Percentiles rank a stretch among this genome's conserved stretches.
Conservation (phyloP, 1,140 invertebrate species). For the Drosophila tropicalis region DNA sequence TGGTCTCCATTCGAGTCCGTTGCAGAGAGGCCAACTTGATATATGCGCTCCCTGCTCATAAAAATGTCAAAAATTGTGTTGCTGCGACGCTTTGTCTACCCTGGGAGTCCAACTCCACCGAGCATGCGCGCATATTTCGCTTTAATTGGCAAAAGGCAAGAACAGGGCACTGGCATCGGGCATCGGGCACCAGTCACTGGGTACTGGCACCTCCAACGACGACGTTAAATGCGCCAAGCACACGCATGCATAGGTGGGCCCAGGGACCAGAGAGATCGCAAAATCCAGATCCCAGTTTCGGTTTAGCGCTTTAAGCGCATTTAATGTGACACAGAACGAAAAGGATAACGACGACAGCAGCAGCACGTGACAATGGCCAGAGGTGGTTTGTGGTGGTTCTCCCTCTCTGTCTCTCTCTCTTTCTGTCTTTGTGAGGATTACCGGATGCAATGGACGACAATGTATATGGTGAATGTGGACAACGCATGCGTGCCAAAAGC, state of each 20-base stretch:
- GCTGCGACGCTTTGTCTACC: constrained; percentile 69
- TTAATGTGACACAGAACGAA: constrained; percentile 82
- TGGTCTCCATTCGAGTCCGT: constrained; percentile 34
- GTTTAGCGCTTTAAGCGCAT: constrained; percentile 81
- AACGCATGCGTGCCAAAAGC: constrained; percentile 82
- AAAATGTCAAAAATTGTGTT: constrained; percentile 82
- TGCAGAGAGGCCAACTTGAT: constrained; percentile 73
- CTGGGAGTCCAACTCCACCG: constrained; percentile 36
- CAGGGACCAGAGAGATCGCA: neutral
- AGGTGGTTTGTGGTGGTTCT: constrained; percentile 29
- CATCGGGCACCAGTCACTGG: constrained; percentile 1
- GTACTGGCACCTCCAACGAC: constrained; percentile 72
- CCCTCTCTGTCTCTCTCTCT: too few relatives aligned
- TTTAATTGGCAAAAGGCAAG: constrained; percentile 66
- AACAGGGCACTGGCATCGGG: constrained; percentile 12
- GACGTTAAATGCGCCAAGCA: constrained; percentile 73
- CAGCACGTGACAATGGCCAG: constrained; percentile 74
- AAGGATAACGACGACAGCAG: constrained; percentile 79
- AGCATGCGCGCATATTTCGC: constrained; percentile 80
- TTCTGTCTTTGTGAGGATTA: neutral
- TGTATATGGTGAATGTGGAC: constrained; percentile 32
- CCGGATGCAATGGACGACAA: constrained; percentile 6
- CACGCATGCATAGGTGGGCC: constrained; percentile 78
- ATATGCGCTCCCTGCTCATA: constrained; percentile 82
- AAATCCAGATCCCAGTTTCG: constrained; percentile 40